Evolutionary conservation across 2,888 invertebrate species (phyloP).

Genomic region (Tromatobia lineatoria): DNA sequence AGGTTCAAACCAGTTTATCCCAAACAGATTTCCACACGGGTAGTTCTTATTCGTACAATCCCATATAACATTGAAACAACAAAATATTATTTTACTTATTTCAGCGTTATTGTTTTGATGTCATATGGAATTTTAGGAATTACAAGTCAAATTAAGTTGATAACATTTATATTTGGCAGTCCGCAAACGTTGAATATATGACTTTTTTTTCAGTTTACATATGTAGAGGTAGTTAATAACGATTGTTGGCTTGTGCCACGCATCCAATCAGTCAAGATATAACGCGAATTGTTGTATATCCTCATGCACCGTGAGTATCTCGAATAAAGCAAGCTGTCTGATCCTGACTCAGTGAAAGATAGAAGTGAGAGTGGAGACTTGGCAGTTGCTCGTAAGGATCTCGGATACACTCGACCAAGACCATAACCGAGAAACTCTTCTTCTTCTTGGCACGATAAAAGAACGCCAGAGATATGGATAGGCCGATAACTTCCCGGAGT

Average conservation of each 20-base stretch:
- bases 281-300: conserved; percentile 21
- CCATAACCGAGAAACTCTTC: conserved; percentile 26
- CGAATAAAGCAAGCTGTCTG: conserved; percentile 39
- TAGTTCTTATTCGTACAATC: too few relatives aligned
- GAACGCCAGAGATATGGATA: conserved; percentile 75
- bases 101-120: too few relatives aligned
- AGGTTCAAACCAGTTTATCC: too few relatives aligned
- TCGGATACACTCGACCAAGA: conserved; percentile 21
- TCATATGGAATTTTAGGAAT: too few relatives aligned
- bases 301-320: conserved; percentile 2
- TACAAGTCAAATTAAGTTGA: too few relatives aligned
- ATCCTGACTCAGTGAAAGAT: conserved; percentile 7
- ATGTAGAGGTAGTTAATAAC: not conserved
- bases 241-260: conserved; percentile 31
- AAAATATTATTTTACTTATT: too few relatives aligned
- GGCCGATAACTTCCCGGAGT: conserved; percentile 74
- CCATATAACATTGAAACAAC: too few relatives aligned
- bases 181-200: too few relatives aligned
- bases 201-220: too few relatives aligned
- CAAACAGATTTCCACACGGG: too few relatives aligned
- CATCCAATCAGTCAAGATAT: conserved; percentile 26
- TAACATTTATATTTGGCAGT: too few relatives aligned
- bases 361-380: conserved; percentile 45
- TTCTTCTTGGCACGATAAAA: conserved; percentile 68
- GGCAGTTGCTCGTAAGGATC: conserved; percentile 33